Percentiles rank a stretch among this genome's conserved stretches.
Conservation (phyloP, 2,113 vertebrate genomes). For the Cettia cetti region DNA sequence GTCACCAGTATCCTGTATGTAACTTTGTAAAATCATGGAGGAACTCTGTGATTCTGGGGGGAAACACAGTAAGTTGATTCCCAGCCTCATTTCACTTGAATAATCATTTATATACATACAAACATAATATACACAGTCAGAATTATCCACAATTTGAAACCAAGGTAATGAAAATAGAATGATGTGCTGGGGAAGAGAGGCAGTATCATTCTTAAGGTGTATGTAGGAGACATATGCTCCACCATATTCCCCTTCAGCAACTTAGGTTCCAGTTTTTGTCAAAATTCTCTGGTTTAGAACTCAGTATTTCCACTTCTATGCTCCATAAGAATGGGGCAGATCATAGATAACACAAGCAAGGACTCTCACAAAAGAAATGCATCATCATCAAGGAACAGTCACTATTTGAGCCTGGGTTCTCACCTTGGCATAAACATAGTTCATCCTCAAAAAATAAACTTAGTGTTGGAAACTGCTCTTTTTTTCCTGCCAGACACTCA, state of each 20-base stretch:
- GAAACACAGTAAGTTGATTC: background rate
- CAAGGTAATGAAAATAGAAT: background rate
- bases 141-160: background rate
- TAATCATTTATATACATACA: background rate
- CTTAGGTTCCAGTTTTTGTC: background rate
- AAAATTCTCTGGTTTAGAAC: background rate
- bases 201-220: background rate
- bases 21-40: background rate
- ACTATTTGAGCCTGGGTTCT: background rate
- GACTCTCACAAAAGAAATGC: background rate
- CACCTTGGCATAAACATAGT: background rate
- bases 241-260: background rate
- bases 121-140: background rate
- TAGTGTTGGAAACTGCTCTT: background rate
- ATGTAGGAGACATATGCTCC: background rate
- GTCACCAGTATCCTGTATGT: background rate
- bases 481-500: background rate
- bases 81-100: background rate
- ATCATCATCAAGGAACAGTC: background rate
- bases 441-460: background rate
- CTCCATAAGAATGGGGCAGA: background rate
- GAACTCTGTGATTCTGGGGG: background rate
- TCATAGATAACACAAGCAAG: background rate
- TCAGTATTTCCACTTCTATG: background rate
- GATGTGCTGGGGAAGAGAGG: background rate